Conservation (phyloP, 2,113 vertebrate genomes). For the Nesogale talazaci region DNA sequence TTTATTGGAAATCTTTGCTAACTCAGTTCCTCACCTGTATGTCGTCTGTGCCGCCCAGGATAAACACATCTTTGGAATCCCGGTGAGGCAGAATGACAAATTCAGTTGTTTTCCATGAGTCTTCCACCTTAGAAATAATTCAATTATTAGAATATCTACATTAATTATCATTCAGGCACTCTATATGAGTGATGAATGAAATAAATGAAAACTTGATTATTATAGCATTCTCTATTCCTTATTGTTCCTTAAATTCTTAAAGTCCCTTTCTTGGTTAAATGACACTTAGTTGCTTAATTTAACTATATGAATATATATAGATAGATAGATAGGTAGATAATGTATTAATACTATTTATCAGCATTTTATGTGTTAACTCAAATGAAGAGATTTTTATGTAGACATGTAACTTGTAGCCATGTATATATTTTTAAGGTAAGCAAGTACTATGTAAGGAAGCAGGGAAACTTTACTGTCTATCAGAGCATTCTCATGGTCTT, state of each 20-base stretch:
- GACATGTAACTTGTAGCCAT: background rate
- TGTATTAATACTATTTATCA: background rate
- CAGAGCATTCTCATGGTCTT: conserved; percentile 38
- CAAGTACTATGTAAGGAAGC: background rate
- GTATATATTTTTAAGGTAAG: background rate
- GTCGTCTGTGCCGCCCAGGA: conserved; percentile 91
- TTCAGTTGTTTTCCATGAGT: conserved; percentile 89
- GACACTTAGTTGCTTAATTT: conserved; percentile 25
- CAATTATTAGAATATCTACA: conserved; percentile 21
- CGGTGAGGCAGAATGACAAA: conserved; percentile 88
- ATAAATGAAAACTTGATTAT: background rate
- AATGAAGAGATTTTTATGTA: conserved; percentile 14
- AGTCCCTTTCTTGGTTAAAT: conserved; percentile 9
- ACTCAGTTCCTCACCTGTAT: conserved; percentile 86
- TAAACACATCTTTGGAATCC: conserved; percentile 89
- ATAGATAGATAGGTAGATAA: background rate
- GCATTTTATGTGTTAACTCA: background rate
- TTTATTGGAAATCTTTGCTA: background rate
- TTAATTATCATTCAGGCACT: background rate
- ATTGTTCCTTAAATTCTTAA: conserved; percentile 32
- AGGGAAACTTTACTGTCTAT: background rate
- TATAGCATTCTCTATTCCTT: background rate
- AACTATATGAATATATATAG: background rate
- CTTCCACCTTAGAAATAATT: conserved; percentile 86
- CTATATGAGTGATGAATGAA: conserved; percentile 11